Percentiles rank a stretch among this genome's conserved stretches.
Evolutionary conservation across 2,888 invertebrate genomes (phyloP).

Genomic region (Aphrophora alni): DNA sequence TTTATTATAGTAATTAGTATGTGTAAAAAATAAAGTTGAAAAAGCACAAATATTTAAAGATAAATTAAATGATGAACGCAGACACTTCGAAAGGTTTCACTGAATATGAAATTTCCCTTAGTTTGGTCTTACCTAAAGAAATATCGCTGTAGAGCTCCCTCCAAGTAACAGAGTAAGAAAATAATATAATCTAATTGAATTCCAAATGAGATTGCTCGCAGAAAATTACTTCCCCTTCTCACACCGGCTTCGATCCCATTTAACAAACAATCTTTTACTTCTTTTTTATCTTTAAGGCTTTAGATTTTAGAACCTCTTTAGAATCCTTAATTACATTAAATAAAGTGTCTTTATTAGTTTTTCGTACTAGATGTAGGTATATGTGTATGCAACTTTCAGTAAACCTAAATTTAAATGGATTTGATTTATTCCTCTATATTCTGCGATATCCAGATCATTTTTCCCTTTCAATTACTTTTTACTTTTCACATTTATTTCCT

Average conservation of each 20-base stretch:
- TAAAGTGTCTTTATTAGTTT: not conserved
- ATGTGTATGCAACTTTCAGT: not conserved
- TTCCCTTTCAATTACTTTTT: not conserved
- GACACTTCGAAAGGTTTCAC: too few species aligned
- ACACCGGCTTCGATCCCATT: not conserved
- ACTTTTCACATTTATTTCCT: constrained; percentile 22
- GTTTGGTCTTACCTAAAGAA: not conserved
- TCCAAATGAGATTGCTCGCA: not conserved
- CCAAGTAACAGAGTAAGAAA: not conserved
- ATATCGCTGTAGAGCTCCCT: not conserved
- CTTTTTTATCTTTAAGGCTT: not conserved
- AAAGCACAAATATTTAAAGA: too few species aligned
- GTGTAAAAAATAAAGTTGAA: too few species aligned
- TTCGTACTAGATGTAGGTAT: not conserved
- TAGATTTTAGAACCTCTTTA: not conserved
- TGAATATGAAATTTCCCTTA: too few species aligned
- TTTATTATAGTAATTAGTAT: too few species aligned
- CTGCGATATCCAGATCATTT: not conserved
- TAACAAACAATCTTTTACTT: not conserved
- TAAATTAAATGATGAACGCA: too few species aligned
- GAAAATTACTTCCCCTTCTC: not conserved
- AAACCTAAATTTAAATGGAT: not conserved
- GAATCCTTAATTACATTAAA: not conserved
- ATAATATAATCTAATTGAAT: not conserved
- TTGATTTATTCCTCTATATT: not conserved